A percentile compares a stretch with the other conserved stretches of the same genome.
These are phyloP conservation scores for Pteropus rufus DNA, from an alignment of 2,797 vertebrate genomes.

Conservation along the genomic window DNA sequence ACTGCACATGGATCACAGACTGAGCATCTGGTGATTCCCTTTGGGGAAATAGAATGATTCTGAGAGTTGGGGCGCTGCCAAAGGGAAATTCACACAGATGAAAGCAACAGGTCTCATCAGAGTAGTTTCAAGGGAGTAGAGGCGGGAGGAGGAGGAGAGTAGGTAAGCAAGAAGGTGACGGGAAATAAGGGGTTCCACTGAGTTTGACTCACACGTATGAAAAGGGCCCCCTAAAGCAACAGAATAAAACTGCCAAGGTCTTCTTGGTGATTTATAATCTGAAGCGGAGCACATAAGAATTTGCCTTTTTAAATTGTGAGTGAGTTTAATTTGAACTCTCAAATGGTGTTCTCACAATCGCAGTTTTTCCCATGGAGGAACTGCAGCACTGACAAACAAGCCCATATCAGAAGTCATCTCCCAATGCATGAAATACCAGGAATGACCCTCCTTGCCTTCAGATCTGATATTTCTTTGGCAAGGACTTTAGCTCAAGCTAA, in stretches of 20 bases:
- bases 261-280: neutral
- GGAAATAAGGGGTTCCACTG: neutral
- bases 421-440: neutral
- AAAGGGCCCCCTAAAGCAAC: neutral
- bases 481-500: neutral
- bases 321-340: neutral
- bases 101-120: conserved; percentile 23
- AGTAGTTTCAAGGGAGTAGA: neutral
- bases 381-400: neutral
- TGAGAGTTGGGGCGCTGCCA: conserved; percentile 15
- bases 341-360: neutral
- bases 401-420: neutral
- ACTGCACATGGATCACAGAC: neutral
- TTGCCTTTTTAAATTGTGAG: neutral
- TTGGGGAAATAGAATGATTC: conserved; percentile 29
- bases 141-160: neutral
- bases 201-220: neutral
- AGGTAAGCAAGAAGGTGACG: neutral
- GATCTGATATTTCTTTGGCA: neutral
- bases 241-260: neutral
- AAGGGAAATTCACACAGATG: conserved; percentile 46
- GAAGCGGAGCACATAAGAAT: neutral
- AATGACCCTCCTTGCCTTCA: neutral
- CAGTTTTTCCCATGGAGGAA: neutral
- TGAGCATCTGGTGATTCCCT: conserved; percentile 16